These are phyloP conservation scores for Alectoris magna DNA, from an alignment of 2,797 vertebrate genomes.

Conservation along the genomic window DNA sequence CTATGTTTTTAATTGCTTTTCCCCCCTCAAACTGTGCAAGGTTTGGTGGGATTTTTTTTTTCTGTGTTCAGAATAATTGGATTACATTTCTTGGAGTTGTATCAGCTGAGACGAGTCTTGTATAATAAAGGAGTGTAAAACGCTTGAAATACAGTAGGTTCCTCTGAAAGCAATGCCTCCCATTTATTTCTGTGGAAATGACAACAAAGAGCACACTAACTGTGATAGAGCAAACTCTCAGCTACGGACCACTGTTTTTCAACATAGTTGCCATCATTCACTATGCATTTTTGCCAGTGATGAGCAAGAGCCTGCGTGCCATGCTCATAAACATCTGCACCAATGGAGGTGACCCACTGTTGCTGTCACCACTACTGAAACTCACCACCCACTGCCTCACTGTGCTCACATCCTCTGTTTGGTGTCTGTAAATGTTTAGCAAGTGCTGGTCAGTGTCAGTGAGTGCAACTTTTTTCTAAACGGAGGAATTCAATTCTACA, in stretches of 20 bases:
- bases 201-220: neutral
- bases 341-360: neutral
- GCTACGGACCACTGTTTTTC: neutral
- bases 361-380: neutral
- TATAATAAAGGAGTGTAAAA: neutral
- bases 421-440: no score
- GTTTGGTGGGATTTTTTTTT: neutral
- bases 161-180: neutral
- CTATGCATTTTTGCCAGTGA: neutral
- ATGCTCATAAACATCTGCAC: neutral
- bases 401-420: no score
- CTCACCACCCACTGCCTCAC: neutral
- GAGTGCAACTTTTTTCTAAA: no score
- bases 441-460: no score
- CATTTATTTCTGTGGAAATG: neutral
- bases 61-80: neutral
- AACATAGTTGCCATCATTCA: neutral
- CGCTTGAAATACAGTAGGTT: neutral
- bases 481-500: no score
- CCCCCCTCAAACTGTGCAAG: rapidly evolving
- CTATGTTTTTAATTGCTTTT: neutral
- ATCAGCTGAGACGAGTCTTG: neutral
- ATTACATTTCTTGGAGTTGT: neutral
- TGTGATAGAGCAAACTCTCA: neutral
- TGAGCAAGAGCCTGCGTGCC: neutral